phyloP scores from a whole-genome alignment of 2,113 vertebrate genomes.

The Vidua macroura region DNA sequence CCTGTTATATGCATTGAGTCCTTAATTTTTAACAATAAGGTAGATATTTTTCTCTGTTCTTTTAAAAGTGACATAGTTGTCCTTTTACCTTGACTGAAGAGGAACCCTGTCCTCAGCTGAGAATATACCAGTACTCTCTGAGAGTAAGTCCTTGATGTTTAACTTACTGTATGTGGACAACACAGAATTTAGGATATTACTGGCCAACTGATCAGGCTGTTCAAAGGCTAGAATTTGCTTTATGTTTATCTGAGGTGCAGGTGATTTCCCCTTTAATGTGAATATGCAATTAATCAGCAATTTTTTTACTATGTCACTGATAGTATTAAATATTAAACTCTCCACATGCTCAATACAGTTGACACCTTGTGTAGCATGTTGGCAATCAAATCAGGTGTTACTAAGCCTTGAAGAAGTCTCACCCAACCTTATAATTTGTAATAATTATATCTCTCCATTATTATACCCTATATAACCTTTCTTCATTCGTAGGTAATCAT shows the following conservation, averaged over 20 bases:
- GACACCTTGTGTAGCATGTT: not conserved
- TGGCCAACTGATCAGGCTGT: not conserved
- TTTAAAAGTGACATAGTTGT: not conserved
- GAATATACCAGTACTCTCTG: not conserved
- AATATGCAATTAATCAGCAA: not conserved
- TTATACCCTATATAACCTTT: not conserved
- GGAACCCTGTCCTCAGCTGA: not conserved
- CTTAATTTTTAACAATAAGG: not conserved
- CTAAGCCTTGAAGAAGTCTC: slow-evolving; percentile 47
- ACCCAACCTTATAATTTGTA: slow-evolving; percentile 10
- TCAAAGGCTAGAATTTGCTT: not conserved
- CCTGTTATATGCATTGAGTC: not conserved
- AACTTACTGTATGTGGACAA: not conserved
- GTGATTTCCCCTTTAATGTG: not conserved
- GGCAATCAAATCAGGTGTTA: not conserved
- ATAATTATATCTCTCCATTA: slow-evolving; percentile 33
- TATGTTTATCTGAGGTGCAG: not conserved
- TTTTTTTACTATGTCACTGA: not conserved
- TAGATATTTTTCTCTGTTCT: not conserved
- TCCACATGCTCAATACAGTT: not conserved
- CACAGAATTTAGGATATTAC: not conserved
- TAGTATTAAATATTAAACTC: not conserved
- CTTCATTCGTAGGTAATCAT: not conserved
- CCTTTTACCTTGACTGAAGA: not conserved
- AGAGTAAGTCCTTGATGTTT: not conserved